phyloP scores from a whole-genome alignment of 1,140 invertebrate species.

The Zaprionus davidi region DNA sequence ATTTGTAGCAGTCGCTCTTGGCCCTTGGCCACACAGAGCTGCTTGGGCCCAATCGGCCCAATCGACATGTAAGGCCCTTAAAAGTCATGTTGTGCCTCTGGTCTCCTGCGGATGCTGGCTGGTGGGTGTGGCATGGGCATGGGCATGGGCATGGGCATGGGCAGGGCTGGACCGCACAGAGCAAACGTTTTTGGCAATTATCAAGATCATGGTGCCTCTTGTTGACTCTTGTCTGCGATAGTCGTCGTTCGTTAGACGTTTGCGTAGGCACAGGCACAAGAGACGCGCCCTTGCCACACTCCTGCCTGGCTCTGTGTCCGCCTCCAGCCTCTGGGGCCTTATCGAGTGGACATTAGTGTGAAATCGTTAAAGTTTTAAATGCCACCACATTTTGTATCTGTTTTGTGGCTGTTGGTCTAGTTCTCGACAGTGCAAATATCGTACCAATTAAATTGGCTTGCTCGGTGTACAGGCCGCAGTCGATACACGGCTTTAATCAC shows the following conservation, averaged over 20 bases:
- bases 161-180: constrained; percentile 46
- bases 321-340: constrained; percentile 36
- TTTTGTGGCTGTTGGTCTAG: constrained; percentile 46
- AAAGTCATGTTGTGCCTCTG: constrained; percentile 67
- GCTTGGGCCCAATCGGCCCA: constrained; percentile 62
- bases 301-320: not conserved
- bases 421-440: constrained; percentile 56
- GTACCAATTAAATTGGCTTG: constrained; percentile 70
- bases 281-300: constrained; percentile 32
- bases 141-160: constrained; percentile 32
- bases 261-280: constrained; percentile 50
- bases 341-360: constrained; percentile 75
- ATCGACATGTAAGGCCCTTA: constrained; percentile 82
- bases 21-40: constrained; percentile 55
- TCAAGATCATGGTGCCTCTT: constrained; percentile 74
- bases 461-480: constrained; percentile 16
- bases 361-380: constrained; percentile 78
- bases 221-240: constrained; percentile 63
- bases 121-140: constrained; percentile 56
- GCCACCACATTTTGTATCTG: constrained; percentile 68
- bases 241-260: constrained; percentile 65
- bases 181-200: constrained; percentile 71
- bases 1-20: constrained; percentile 47
- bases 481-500: constrained; percentile 62
- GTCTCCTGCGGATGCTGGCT: constrained; percentile 38